Percentiles rank a stretch among this genome's conserved stretches.
Conservation (phyloP, 2,888 invertebrate species). For the Cheilosia soror region DNA sequence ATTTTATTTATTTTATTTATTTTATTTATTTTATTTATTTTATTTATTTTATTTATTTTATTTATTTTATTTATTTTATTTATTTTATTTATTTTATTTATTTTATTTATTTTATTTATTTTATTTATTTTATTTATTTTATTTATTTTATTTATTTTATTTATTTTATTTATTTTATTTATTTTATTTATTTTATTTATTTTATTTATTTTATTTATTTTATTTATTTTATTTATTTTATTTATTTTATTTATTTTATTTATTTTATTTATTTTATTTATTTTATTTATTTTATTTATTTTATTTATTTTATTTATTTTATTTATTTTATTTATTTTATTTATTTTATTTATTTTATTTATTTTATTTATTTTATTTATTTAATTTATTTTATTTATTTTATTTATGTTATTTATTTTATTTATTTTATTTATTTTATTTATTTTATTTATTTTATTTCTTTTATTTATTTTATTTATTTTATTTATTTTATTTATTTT, state of each 20-base stretch:
- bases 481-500: neutral
- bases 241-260: neutral
- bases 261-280: constrained; percentile 1
- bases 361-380: neutral
- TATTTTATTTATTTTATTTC: neutral
- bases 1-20: neutral
- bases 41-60: neutral
- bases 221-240: constrained; percentile 1
- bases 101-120: neutral
- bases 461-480: neutral
- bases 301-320: neutral
- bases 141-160: neutral
- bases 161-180: neutral
- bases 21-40: neutral
- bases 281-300: neutral
- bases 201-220: neutral
- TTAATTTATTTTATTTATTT: neutral
- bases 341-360: neutral
- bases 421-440: neutral
- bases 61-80: constrained; percentile 4
- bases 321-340: constrained; percentile 1
- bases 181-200: neutral
- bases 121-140: neutral
- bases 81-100: neutral
- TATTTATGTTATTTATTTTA: neutral